Percentiles rank a stretch among this genome's conserved stretches.
These are phyloP conservation scores for Caenorhabditis sp. DNA, from an alignment of 2,888 invertebrate species.

Conservation along the genomic window DNA sequence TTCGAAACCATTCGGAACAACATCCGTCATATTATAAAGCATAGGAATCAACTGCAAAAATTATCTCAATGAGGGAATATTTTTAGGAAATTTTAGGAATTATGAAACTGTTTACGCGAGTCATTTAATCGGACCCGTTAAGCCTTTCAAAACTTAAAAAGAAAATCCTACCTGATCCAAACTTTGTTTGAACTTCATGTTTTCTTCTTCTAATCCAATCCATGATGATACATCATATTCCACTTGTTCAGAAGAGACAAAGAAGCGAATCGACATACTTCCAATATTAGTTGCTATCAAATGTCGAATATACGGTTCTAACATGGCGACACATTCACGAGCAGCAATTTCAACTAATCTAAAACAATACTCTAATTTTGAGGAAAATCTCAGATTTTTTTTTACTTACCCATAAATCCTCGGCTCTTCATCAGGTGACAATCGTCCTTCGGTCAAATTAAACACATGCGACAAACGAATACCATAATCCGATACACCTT, in stretches of 20 bases:
- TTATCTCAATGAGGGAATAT: no score
- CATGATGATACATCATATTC: slow-evolving; percentile 59
- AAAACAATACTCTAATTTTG: slow-evolving; percentile 6
- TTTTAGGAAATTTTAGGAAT: no score
- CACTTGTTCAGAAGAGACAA: slow-evolving; percentile 45
- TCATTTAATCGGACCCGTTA: neutral
- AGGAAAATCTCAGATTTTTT: neutral
- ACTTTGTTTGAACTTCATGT: slow-evolving; percentile 50
- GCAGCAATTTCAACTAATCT: slow-evolving; percentile 59
- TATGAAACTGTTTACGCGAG: no score
- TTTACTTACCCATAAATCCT: slow-evolving; percentile 47
- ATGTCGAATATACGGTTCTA: slow-evolving; percentile 54
- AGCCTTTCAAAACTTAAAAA: neutral
- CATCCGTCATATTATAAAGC: slow-evolving; percentile 54
- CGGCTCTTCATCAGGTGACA: slow-evolving; percentile 53
- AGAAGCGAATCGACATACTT: slow-evolving; percentile 48
- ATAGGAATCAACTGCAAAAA: slow-evolving; percentile 60
- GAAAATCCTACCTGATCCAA: slow-evolving; percentile 59
- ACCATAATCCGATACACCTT: slow-evolving; percentile 34
- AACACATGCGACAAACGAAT: slow-evolving; percentile 57
- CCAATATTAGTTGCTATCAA: slow-evolving; percentile 49
- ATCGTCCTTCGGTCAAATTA: slow-evolving; percentile 45
- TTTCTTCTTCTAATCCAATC: slow-evolving; percentile 60
- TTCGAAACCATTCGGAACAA: slow-evolving; percentile 56
- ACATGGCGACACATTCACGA: slow-evolving; percentile 46